phyloP scores from a whole-genome alignment of 2,113 vertebrate species.

The Salvelinus fontinalis region DNA sequence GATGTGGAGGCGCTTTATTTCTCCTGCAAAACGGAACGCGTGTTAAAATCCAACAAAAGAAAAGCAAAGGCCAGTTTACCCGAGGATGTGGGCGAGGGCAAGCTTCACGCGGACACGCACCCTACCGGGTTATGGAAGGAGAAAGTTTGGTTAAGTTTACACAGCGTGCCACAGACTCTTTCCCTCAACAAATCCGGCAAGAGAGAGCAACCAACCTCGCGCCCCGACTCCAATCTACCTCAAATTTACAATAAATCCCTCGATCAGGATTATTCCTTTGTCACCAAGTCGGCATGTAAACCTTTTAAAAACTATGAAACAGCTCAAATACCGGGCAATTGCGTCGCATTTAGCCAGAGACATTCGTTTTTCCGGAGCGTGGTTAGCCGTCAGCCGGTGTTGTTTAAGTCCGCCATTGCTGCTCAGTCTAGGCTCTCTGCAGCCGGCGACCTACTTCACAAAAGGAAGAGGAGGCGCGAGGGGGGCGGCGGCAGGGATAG shows the following conservation, averaged over 20 bases:
- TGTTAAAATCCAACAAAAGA: constrained; percentile 92
- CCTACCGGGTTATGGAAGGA: constrained; percentile 84
- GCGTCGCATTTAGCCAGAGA: constrained; percentile 80
- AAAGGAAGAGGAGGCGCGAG: constrained; percentile 81
- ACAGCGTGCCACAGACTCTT: constrained; percentile 81
- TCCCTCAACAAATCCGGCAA: constrained; percentile 79
- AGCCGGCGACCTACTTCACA: constrained; percentile 77
- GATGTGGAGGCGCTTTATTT: constrained; percentile 97
- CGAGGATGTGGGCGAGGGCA: constrained; percentile 68
- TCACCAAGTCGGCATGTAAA: constrained; percentile 79
- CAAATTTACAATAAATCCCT: constrained; percentile 91
- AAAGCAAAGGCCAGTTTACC: constrained; percentile 76
- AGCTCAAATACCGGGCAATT: constrained; percentile 76
- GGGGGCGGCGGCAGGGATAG: constrained; percentile 64
- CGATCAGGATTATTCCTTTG: constrained; percentile 77
- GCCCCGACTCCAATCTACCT: constrained; percentile 93
- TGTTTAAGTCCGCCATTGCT: constrained; percentile 78
- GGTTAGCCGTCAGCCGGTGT: constrained; percentile 77
- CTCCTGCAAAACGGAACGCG: constrained; percentile 96
- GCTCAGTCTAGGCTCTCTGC: constrained; percentile 78
- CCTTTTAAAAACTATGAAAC: constrained; percentile 91
- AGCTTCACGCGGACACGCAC: constrained; percentile 70
- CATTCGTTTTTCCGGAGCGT: constrained; percentile 81
- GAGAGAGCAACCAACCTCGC: constrained; percentile 72
- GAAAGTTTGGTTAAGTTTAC: constrained; percentile 96